These are phyloP conservation scores for Periphyllus acericola DNA, from an alignment of 2,888 invertebrate species.

Conservation along the genomic window DNA sequence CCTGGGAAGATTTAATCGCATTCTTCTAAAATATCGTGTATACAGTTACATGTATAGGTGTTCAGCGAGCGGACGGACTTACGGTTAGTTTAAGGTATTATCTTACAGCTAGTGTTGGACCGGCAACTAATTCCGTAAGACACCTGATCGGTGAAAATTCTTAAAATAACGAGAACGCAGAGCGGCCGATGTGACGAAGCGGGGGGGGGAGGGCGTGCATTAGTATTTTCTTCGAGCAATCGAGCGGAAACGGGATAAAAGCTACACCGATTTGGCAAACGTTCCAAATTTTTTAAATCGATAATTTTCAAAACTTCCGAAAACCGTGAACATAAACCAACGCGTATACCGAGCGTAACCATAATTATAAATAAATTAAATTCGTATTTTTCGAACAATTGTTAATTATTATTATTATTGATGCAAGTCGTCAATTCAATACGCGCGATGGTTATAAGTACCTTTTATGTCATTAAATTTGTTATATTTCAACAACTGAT, in stretches of 20 bases:
- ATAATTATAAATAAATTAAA: neutral
- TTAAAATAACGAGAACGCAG: neutral
- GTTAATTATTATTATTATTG: too few relatives aligned
- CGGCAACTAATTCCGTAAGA: neutral
- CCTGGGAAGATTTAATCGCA: neutral
- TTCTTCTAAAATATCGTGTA: neutral
- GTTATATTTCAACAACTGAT: too few relatives aligned
- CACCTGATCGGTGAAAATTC: neutral
- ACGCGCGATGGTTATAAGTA: too few relatives aligned
- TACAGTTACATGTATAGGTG: neutral
- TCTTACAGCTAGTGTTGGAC: neutral
- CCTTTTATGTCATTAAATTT: too few relatives aligned
- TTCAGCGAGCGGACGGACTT: neutral
- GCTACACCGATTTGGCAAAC: slow-evolving; percentile 24
- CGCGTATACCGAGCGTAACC: neutral
- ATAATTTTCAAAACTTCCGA: neutral
- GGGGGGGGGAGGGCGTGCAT: neutral
- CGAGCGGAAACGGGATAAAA: slow-evolving; percentile 54
- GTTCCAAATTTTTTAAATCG: slow-evolving; percentile 19
- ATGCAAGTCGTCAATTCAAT: too few relatives aligned
- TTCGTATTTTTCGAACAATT: neutral
- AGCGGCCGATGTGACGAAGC: neutral
- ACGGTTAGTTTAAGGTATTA: neutral
- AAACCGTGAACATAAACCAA: neutral
- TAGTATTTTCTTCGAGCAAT: slow-evolving; percentile 48